phyloP scores from a whole-genome alignment of 2,797 vertebrate genomes.

The Ambastaia sidthimunki region DNA sequence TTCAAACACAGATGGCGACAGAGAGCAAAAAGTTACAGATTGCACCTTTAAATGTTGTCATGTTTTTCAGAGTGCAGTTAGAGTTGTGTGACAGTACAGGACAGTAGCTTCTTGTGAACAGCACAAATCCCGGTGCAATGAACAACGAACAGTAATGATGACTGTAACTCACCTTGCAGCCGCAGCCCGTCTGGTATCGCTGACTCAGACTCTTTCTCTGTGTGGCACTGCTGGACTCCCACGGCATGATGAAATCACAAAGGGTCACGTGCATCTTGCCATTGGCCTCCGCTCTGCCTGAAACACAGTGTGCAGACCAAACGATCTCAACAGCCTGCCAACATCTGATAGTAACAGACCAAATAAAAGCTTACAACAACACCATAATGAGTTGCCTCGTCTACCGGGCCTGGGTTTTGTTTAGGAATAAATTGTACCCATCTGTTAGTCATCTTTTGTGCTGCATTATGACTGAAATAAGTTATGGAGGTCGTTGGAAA shows the following conservation, averaged over 20 bases:
- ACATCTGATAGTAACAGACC: slow-evolving; percentile 43
- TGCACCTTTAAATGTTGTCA: too few relatives aligned
- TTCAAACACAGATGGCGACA: too few relatives aligned
- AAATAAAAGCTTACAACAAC: slow-evolving; percentile 31
- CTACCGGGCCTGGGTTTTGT: not conserved
- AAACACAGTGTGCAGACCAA: slow-evolving; percentile 40
- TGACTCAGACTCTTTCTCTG: slow-evolving; percentile 98
- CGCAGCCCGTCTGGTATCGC: slow-evolving; percentile 98
- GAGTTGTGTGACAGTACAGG: too few relatives aligned
- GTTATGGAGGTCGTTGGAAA: slow-evolving; percentile 9
- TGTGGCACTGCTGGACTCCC: slow-evolving; percentile 92
- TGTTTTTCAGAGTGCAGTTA: too few relatives aligned
- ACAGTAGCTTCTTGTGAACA: not conserved
- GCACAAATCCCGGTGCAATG: not conserved
- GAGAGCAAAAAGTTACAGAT: too few relatives aligned
- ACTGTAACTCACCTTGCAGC: slow-evolving; percentile 89
- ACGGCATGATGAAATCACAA: slow-evolving; percentile 94
- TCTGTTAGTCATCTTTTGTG: slow-evolving; percentile 19
- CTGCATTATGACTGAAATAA: slow-evolving; percentile 22
- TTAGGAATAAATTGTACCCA: not conserved
- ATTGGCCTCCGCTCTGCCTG: slow-evolving; percentile 89
- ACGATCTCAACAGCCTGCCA: not conserved
- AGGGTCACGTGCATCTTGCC: slow-evolving; percentile 94
- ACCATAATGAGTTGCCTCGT: not conserved
- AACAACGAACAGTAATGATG: slow-evolving; percentile 6